Evolutionary conservation across 2,888 invertebrate species (phyloP), one percentile per base, ranked within the genome.

Genomic region (Bibio marci): DNA sequence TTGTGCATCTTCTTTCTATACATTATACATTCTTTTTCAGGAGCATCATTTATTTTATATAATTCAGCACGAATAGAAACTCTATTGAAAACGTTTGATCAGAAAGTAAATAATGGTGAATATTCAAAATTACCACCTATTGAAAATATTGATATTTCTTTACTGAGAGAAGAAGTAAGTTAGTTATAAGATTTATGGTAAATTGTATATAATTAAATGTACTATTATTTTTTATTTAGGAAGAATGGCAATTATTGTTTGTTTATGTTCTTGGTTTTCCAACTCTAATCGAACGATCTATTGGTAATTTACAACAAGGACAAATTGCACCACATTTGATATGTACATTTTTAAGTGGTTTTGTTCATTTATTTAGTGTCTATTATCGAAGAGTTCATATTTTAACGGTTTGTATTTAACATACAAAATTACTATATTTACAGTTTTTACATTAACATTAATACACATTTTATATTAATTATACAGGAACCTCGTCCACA

Each of bases 201-300:
- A 25, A 17, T 28, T 36, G 35, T 30, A 27, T 27, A 28, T 27
- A 34, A 39, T 17, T 11, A 18, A 22, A 17, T 12, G 22, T 37
- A 11, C 31, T 15, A 30, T 26, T 39, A 22, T 37, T 41, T 31
- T 38, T 32, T 39, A 7, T 8, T 14, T 55, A 82, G 81, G 79
- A 81, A 48, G 83, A 85, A 64, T 85, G 83, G 85, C 67, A 67
- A 44, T 53, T 85, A 4, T 54, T 81, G 31, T 80, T 70, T 52
- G 75, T 72, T 44, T 80, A 70, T 47, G 61, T 83, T 40, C 55
- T 80, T 36, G 69, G 69, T 14, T 74, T 76, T 51, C 76, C 80
- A 1, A 55, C 64, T n/a, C 48, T 77, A 11, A 51, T 83, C 30
- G 62, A 62, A 13, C 68, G 62, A 37, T 67, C 71, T 39, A 49